Evolutionary conservation across 2,113 vertebrate genomes (phyloP).

Genomic region (Mus spicilegus): DNA sequence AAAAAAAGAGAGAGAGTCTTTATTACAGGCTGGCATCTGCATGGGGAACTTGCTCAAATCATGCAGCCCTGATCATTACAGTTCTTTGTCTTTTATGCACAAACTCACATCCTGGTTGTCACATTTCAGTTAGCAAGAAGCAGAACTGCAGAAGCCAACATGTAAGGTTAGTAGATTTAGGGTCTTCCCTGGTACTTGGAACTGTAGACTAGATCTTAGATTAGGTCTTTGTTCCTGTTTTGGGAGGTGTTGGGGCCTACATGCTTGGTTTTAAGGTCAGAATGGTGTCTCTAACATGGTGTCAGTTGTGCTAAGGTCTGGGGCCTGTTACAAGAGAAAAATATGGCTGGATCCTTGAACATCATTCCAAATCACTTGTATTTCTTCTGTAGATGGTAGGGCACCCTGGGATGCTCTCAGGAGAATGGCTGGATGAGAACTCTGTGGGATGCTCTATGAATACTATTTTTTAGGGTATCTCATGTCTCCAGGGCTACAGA

Average conservation of each 20-base stretch:
- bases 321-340: neutral
- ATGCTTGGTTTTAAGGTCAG: neutral
- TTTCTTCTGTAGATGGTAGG: neutral
- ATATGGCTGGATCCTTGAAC: neutral
- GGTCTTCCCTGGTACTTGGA: neutral
- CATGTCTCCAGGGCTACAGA: neutral
- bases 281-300: neutral
- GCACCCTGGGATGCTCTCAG: neutral
- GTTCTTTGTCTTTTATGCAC: neutral
- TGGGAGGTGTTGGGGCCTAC: neutral
- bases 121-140: neutral
- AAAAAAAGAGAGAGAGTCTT: neutral
- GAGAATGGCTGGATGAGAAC: neutral
- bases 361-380: neutral
- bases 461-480: neutral
- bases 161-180: neutral
- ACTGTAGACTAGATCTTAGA: neutral
- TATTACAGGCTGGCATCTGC: neutral
- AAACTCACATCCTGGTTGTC: neutral
- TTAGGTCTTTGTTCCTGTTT: neutral
- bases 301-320: neutral
- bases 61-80: neutral
- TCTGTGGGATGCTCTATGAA: neutral
- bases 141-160: neutral
- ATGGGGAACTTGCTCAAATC: neutral